Base-by-base conservation (phyloP, 2,888 invertebrate genomes). In the Aleiodes leptofemur region DNA sequence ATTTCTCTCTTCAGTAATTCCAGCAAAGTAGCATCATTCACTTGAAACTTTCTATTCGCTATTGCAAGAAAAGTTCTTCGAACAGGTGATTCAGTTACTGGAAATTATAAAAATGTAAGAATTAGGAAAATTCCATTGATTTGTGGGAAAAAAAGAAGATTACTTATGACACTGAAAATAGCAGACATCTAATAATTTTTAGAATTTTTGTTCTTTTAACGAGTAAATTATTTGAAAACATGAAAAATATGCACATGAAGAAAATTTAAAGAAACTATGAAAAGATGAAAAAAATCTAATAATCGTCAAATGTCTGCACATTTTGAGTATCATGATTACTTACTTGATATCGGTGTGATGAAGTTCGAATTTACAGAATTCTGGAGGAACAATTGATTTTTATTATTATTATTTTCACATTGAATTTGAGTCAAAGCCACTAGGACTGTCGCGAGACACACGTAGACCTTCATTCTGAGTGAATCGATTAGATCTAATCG, bases 1-100 rank as follows among this genome's bases (percentile, higher is more conserved):
- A 86, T 83, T 55, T 82, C 83, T 6, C 77, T 77, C 55, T 83
- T 80, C 8, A 86, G 76, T 31, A 84, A 74, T 4, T 79, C 75
- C 48, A 86, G 78, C 51, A 86, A 79, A 13, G 72, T 74, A 3
- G 76, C 51, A 59, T 82, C 86, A 66, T 84, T 81, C 31, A 76
- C 72, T 7, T 70, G 59, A 29, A 81, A 78, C 59, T 69, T 59
- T 16, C 79, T 77, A 61, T 77, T 78, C 9, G 74, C 69, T 59
- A 81, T 75, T n/a, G 79, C 77, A 29, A 23, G 51, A n/a, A 81
- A 75, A 9, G 75, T 51, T 7, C 73, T 73, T 34, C 48, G 64
- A 4, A 80, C 68, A 7, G 48, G 75, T n/a, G 38, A 16, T 59
- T 76, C 76, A 53, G 72, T 72, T 8, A 53, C 76, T 75, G 8